A percentile compares a stretch with the other conserved stretches of the same genome.
phyloP scores from a whole-genome alignment of 2,113 vertebrate genomes.

The Spheniscus mendiculus region DNA sequence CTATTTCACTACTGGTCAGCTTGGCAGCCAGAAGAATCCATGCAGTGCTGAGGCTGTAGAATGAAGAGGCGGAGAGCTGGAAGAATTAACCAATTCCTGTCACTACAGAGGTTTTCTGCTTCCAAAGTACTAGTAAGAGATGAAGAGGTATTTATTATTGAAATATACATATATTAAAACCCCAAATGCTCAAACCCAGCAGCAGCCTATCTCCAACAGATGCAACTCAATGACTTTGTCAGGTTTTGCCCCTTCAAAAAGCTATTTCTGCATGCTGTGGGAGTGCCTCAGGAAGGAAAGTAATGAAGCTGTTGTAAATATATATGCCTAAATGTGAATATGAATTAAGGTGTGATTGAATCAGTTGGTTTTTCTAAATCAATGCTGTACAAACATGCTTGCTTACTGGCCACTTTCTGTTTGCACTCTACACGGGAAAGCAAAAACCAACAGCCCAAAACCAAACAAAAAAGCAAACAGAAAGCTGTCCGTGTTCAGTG shows the following conservation, averaged over 20 bases:
- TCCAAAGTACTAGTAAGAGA: not conserved
- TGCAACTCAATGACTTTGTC: slow-evolving; percentile 29
- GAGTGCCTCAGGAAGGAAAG: slow-evolving; percentile 25
- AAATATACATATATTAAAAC: not conserved
- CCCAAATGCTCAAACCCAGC: not conserved
- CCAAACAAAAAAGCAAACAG: not conserved
- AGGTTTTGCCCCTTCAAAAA: slow-evolving; percentile 40
- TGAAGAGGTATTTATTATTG: not conserved
- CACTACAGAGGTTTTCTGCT: not conserved
- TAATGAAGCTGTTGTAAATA: slow-evolving; percentile 41
- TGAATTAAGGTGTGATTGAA: slow-evolving; percentile 8
- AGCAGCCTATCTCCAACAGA: not conserved
- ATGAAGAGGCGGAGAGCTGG: not conserved
- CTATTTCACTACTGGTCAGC: not conserved
- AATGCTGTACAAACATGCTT: not conserved
- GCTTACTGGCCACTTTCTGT: not conserved
- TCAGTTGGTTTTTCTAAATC: not conserved
- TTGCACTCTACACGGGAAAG: not conserved
- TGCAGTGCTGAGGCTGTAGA: not conserved
- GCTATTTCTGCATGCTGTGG: slow-evolving; percentile 44
- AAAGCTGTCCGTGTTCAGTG: not conserved
- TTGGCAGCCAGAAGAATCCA: not conserved
- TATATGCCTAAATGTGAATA: not conserved
- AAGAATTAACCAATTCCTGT: not conserved
- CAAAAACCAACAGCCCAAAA: not conserved